Evolutionary conservation across 1,140 invertebrate species (phyloP).

Genomic region (Drosophila persimilis): DNA sequence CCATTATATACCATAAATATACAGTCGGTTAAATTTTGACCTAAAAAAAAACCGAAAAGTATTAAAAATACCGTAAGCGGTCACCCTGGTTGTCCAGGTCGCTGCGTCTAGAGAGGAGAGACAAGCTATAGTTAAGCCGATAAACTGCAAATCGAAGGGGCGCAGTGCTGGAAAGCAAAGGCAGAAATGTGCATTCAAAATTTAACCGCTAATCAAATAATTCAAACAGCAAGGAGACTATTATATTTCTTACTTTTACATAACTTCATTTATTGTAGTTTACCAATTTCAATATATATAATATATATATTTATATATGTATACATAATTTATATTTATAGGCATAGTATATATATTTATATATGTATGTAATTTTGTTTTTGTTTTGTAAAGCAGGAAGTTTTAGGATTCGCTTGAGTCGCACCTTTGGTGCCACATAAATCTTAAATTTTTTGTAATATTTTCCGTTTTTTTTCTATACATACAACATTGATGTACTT

Average conservation of each 20-base stretch:
- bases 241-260: slow-evolving; percentile 32
- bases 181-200: no score
- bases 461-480: slow-evolving; percentile 50
- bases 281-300: slow-evolving; percentile 70
- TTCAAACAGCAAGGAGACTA: background rate
- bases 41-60: no score
- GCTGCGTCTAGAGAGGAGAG: no score
- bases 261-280: slow-evolving; percentile 78
- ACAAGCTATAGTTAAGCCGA: no score
- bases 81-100: no score
- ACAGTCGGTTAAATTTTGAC: no score
- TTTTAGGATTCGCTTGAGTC: slow-evolving; percentile 77
- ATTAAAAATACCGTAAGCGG: no score
- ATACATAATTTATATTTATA: slow-evolving; percentile 55
- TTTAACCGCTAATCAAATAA: no score
- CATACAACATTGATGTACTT: slow-evolving; percentile 77
- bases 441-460: slow-evolving; percentile 17
- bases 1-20: no score
- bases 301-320: slow-evolving; percentile 47
- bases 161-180: no score
- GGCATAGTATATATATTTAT: slow-evolving; percentile 61
- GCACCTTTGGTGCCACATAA: slow-evolving; percentile 73
- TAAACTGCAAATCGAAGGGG: no score
- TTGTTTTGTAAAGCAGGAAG: slow-evolving; percentile 78
- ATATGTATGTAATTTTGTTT: slow-evolving; percentile 45